Evolutionary conservation across 2,888 invertebrate genomes (phyloP).

Genomic region (Drosophila tanythrix): DNA sequence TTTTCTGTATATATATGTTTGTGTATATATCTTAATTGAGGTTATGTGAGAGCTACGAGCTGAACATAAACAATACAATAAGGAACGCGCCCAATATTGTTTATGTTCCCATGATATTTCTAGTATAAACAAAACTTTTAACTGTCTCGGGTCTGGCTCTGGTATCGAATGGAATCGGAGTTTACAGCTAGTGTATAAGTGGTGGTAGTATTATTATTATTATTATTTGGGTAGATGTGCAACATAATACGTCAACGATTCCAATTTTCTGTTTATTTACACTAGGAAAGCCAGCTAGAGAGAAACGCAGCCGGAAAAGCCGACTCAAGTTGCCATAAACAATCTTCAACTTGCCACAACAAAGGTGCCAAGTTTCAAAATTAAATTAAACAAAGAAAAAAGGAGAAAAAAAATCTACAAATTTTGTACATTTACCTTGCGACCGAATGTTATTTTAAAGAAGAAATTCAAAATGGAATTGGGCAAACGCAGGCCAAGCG

Average conservation of each 20-base stretch:
- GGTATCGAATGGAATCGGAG: not conserved
- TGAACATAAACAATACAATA: constrained; percentile 44
- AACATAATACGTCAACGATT: constrained; percentile 61
- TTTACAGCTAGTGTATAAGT: not conserved
- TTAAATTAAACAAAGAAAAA: constrained; percentile 7
- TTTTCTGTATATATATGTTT: constrained; percentile 38
- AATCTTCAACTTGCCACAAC: constrained; percentile 13
- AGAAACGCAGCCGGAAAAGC: constrained; percentile 50
- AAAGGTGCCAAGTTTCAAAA: constrained; percentile 23
- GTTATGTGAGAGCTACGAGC: constrained; percentile 48
- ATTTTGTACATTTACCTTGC: constrained; percentile 88
- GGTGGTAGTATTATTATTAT: not conserved
- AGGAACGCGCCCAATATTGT: constrained; percentile 29
- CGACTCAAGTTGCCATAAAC: constrained; percentile 53
- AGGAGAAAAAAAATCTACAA: not conserved
- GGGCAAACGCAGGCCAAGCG: constrained; percentile 94
- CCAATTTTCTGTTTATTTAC: constrained; percentile 43
- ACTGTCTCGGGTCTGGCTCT: constrained; percentile 12
- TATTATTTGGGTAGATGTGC: constrained; percentile 42
- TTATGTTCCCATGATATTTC: constrained; percentile 39
- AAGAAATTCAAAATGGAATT: constrained; percentile 94
- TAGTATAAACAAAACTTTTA: constrained; percentile 32
- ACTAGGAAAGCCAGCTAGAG: constrained; percentile 27
- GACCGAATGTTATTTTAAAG: constrained; percentile 94
- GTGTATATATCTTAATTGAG: constrained; percentile 31